Conservation (phyloP, 2,797 vertebrate species). For the Chanos chanos region DNA sequence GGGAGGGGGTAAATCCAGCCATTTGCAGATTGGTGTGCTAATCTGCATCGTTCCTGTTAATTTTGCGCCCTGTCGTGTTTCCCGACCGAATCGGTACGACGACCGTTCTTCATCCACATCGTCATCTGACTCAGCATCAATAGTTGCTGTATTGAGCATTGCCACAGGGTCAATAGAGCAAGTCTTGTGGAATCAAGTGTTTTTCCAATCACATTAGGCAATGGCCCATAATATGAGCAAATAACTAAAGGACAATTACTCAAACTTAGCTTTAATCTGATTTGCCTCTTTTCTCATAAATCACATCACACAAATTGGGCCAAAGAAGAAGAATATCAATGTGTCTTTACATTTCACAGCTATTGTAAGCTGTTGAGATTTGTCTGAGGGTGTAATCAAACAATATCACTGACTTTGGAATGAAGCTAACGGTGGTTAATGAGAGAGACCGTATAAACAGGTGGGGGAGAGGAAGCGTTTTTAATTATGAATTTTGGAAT, state of each 20-base stretch:
- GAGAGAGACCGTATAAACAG: too few species aligned
- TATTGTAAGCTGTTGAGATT: too few species aligned
- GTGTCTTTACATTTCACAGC: too few species aligned
- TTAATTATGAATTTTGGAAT: not conserved
- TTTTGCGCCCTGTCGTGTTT: conserved; percentile 59
- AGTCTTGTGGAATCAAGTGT: conserved; percentile 20
- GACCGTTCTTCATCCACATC: conserved; percentile 44
- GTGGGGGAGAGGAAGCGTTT: not conserved
- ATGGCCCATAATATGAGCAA: too few species aligned
- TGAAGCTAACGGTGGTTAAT: too few species aligned
- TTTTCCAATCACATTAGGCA: conserved; percentile 8
- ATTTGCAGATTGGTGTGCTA: not conserved
- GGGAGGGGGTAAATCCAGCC: conserved; percentile 15
- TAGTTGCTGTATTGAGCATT: conserved; percentile 21
- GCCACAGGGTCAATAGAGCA: conserved; percentile 10
- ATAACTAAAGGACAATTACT: too few species aligned
- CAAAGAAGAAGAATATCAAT: too few species aligned
- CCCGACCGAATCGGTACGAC: conserved; percentile 43
- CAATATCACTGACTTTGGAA: too few species aligned
- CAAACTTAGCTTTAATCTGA: too few species aligned
- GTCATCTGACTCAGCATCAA: conserved; percentile 50
- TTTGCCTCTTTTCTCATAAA: too few species aligned
- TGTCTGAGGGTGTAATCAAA: too few species aligned
- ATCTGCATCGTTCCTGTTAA: conserved; percentile 38
- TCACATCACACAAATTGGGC: too few species aligned